Base-by-base conservation (phyloP, 2,797 vertebrate species). In the Notoglanidium macrostoma region DNA sequence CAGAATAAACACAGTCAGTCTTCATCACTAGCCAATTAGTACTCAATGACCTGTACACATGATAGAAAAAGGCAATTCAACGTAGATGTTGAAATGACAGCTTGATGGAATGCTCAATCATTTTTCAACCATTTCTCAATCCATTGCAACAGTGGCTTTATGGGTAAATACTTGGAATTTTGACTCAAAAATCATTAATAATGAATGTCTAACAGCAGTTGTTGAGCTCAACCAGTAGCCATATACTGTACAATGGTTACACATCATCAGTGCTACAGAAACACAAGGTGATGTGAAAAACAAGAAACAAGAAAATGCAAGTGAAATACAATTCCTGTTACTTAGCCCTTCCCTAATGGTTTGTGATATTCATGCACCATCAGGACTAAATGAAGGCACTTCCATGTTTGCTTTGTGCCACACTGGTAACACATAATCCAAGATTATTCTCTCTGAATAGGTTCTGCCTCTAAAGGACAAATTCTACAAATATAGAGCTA, bases 251-350 rank as follows among this genome's bases (percentile, higher is more conserved):
- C 8, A 57, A 32, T 57, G 29, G 19, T 57, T 57, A 57, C 10
- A 55, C n/a, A 55, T 2, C 15, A 77, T 32, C 17, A 78, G 1
- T 78, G 6, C n/a, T 55, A 19, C 7, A 55, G 74, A 32, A 54
- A 55, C n/a, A 9, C 3, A 49, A 73, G 26, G n/a, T 7, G 49
- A 3, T 40, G 40, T 40, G 40, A 40, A 40, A 40, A 40, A 40
- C 40, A 40, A 40, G 40, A 40, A 40, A 40, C 40, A 40, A 40
- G 46, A 73, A 46, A 32, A 6, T 17, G 3, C 12, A 77, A 76
- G 74, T 78, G 21, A 76, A 76, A 78, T 21, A 78, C 29, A 57
- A 78, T 78, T 35, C n/a, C 54, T 46, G 14, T 54, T 54, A 19
- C 49, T 77, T 19, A 54, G 49, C n/a, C 49, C n/a, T 29, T 32